Evolutionary conservation across 2,797 vertebrate genomes (phyloP).

Genomic region (Molossus molossus): DNA sequence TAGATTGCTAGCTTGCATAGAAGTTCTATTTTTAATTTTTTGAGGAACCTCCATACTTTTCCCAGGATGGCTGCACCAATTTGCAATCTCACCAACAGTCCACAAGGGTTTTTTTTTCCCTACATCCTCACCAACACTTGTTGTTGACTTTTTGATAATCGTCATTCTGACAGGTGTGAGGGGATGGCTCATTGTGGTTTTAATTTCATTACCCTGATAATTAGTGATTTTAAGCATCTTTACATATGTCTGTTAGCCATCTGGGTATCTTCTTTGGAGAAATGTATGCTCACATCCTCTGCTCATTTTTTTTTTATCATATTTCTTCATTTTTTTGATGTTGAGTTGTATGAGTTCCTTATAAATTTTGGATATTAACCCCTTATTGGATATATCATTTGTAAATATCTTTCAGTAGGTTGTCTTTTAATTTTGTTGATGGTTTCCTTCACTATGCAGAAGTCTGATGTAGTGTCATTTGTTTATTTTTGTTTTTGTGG

Average conservation of each 20-base stretch:
- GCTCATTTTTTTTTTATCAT: not conserved
- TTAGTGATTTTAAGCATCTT: not conserved
- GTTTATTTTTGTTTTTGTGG: not conserved
- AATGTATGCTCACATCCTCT: not conserved
- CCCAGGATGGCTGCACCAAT: not conserved
- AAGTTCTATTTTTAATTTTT: not conserved
- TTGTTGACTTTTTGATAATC: not conserved
- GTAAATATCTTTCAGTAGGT: not conserved
- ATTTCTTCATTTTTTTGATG: not conserved
- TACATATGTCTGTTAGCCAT: not conserved
- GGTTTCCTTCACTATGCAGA: not conserved
- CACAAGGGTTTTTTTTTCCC: not conserved
- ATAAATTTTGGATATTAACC: not conserved
- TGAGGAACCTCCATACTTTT: not conserved
- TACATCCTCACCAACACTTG: not conserved
- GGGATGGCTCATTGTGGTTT: not conserved
- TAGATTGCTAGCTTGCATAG: not conserved
- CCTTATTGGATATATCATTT: not conserved
- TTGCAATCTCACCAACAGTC: not conserved
- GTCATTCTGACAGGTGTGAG: not conserved
- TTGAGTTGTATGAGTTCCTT: not conserved
- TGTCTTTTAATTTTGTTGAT: not conserved
- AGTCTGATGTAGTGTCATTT: not conserved
- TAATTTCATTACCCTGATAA: not conserved
- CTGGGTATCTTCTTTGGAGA: not conserved